These are phyloP conservation scores for Aleiodes testaceus DNA, from an alignment of 2,888 invertebrate species.

Conservation along the genomic window DNA sequence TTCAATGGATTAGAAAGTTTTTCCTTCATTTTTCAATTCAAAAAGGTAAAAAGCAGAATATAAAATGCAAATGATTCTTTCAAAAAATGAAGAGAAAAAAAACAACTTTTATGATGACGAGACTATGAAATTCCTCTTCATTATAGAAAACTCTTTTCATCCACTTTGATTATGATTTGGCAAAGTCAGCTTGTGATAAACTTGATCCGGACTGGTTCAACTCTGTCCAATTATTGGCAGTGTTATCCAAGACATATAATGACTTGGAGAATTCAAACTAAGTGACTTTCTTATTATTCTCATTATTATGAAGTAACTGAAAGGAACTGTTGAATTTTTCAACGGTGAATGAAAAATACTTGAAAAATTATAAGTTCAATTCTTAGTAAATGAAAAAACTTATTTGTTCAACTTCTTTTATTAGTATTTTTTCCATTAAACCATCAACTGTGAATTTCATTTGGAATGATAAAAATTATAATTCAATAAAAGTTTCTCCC, in stretches of 20 bases:
- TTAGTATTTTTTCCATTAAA: background rate
- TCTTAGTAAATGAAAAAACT: background rate
- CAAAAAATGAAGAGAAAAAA: background rate
- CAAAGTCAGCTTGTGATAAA: constrained; percentile 44
- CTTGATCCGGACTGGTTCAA: constrained; percentile 41
- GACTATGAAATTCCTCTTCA: constrained; percentile 4
- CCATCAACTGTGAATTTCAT: no score
- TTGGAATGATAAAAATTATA: no score
- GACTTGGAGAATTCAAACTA: constrained; percentile 32
- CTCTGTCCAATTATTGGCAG: constrained; percentile 19
- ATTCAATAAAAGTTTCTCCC: no score
- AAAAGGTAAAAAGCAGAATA: background rate
- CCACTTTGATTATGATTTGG: constrained; percentile 48
- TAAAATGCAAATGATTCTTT: background rate
- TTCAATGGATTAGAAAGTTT: background rate
- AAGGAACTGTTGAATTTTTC: background rate
- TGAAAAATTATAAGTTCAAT: background rate
- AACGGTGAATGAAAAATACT: no score
- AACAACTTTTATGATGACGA: background rate
- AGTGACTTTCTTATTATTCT: constrained; percentile 25
- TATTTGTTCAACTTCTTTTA: background rate
- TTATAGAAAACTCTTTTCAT: constrained; percentile 42
- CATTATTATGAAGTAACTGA: constrained; percentile 39
- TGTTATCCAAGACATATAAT: constrained; percentile 45
- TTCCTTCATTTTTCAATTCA: no score